A percentile compares a stretch with the other conserved stretches of the same genome.
phyloP scores from a whole-genome alignment of 2,888 invertebrate species.

The Heliconius charithonia region DNA sequence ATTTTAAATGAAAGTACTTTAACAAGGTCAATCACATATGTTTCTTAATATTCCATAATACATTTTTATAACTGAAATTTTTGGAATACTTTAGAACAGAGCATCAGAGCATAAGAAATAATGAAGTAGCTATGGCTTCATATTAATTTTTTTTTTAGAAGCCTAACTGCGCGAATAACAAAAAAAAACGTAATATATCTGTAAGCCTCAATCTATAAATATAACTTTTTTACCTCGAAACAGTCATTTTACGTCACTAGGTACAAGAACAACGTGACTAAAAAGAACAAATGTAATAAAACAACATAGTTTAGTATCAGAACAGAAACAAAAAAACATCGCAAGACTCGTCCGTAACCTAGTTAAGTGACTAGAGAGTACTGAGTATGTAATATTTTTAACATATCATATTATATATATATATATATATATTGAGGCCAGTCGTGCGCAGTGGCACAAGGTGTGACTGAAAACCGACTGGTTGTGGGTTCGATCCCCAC shows the following conservation, averaged over 20 bases:
- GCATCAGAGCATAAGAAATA: neutral
- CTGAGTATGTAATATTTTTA: slow-evolving; percentile 36
- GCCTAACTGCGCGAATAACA: neutral
- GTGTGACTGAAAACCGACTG: no score
- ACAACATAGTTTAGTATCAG: slow-evolving; percentile 30
- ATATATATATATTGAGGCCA: no score
- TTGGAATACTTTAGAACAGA: neutral
- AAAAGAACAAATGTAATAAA: slow-evolving; percentile 14
- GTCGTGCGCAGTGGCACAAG: no score
- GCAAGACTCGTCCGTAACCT: slow-evolving; percentile 33
- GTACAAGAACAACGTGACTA: slow-evolving; percentile 15
- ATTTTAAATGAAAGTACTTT: neutral
- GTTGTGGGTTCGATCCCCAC: no score
- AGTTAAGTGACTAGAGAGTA: slow-evolving; percentile 32
- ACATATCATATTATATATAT: neutral
- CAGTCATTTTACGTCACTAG: neutral
- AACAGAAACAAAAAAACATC: slow-evolving; percentile 26
- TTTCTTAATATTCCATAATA: neutral
- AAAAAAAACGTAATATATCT: neutral
- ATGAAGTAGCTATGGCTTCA: neutral
- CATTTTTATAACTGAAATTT: neutral
- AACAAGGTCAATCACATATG: neutral
- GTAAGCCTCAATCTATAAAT: neutral
- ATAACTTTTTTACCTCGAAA: neutral
- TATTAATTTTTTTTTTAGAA: neutral